Conservation (phyloP, 2,797 vertebrate genomes). For the Eupleurogrammus muticus region DNA sequence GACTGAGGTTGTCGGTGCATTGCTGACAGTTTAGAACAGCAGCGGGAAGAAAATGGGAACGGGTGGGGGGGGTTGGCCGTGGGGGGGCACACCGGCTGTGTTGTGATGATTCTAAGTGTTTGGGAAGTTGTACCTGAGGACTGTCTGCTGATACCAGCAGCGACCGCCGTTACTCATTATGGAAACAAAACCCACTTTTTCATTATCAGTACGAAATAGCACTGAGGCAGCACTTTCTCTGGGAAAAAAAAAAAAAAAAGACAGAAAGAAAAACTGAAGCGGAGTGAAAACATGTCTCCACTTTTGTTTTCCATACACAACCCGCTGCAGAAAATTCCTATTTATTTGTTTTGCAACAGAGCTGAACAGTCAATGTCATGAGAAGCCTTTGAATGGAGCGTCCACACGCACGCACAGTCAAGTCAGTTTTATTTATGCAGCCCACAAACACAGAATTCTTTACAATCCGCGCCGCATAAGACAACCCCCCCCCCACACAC, state of each 20-base stretch:
- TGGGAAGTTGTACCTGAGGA: conserved; percentile 23
- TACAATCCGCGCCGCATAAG: not conserved
- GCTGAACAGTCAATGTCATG: not conserved
- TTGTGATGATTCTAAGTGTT: conserved; percentile 16
- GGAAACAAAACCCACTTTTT: conserved; percentile 55
- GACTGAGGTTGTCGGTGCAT: conserved; percentile 5
- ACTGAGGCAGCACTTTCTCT: conserved; percentile 46
- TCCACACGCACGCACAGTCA: not conserved
- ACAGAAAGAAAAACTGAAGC: not conserved
- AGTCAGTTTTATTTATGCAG: not conserved
- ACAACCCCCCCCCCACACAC: not conserved
- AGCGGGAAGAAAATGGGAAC: conserved; percentile 34
- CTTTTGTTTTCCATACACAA: conserved; percentile 42
- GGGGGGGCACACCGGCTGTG: not conserved
- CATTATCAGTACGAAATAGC: conserved; percentile 62
- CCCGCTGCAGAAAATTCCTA: conserved; percentile 13
- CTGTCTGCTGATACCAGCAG: conserved; percentile 45
- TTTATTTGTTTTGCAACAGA: conserved; percentile 13
- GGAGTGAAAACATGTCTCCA: conserved; percentile 29
- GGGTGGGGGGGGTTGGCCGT: not conserved
- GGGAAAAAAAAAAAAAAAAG: not conserved
- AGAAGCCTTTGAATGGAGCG: conserved; percentile 5
- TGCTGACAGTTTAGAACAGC: conserved; percentile 40
- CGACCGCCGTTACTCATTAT: conserved; percentile 42
- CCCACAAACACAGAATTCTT: not conserved